A percentile compares a stretch with the other conserved stretches of the same genome.
These are phyloP conservation scores for Ectropis crepuscularia DNA, from an alignment of 2,888 invertebrate genomes.

Conservation along the genomic window DNA sequence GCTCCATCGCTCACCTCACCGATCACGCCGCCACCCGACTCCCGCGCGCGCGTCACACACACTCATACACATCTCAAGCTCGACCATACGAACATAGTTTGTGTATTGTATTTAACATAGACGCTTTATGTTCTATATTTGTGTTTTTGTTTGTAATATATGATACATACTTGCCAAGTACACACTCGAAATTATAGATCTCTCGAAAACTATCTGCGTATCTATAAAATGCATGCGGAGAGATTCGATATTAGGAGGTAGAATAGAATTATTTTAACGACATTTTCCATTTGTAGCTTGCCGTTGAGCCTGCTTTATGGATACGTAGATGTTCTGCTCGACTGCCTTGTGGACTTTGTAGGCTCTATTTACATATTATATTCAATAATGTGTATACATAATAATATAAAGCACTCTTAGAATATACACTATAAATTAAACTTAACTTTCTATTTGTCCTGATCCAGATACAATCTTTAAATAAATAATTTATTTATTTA, in stretches of 20 bases:
- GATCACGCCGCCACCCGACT: constrained; percentile 41
- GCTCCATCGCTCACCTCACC: constrained; percentile 60
- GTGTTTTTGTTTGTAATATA: constrained; percentile 35
- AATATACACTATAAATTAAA: not conserved
- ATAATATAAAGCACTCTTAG: constrained; percentile 1
- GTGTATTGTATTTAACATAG: constrained; percentile 45
- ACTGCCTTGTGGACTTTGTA: constrained; percentile 4
- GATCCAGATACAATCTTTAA: too few species aligned
- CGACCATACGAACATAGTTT: constrained; percentile 38
- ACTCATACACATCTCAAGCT: constrained; percentile 25
- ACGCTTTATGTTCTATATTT: constrained; percentile 43
- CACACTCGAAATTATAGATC: constrained; percentile 30
- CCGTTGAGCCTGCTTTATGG: constrained; percentile 26
- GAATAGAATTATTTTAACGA: not conserved
- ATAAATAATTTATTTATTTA: too few species aligned
- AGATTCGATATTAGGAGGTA: not conserved
- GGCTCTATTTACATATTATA: not conserved
- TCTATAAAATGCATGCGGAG: constrained; percentile 34
- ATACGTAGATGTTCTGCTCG: constrained; percentile 28
- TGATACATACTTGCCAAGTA: constrained; percentile 24
- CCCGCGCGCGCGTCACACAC: constrained; percentile 20
- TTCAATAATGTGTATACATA: not conserved
- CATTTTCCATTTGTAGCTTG: not conserved
- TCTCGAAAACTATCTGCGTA: constrained; percentile 23
- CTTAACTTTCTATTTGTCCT: too few species aligned